Base-by-base conservation (phyloP, 2,797 vertebrate genomes). In the Melanotaenia parkinsoni region DNA sequence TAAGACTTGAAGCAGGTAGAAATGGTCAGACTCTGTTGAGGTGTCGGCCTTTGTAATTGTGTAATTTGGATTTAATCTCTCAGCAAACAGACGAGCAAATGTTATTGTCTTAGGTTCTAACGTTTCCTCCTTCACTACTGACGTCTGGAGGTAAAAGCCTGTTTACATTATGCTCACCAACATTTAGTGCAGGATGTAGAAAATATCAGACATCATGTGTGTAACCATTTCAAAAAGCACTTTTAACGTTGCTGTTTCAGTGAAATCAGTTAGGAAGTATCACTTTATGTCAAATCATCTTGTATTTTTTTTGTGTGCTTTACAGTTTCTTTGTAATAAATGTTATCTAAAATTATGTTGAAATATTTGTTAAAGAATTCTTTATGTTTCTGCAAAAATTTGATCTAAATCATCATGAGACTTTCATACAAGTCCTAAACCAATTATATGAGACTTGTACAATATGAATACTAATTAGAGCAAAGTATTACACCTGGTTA, bases 51-150 rank as follows among this genome's bases (percentile, higher is more conserved):
- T 22, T 35, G n/a, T 50, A 18, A 32, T 59, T 12, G n/a, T 51
- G 38, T 43, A 14, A 38, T 56, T 16, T 18, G 13, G 28, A 3
- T 70, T 79, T 56, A 59, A 63, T 37, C 50, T 28, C 24, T 54
- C 24, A 33, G 45, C 53, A 78, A 72, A 70, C 14, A 69, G 67
- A 57, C 14, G 18, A 59, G 0, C 68, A 67, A 63, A 43, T 35
- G 16, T 12, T 45, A 32, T 6, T 4, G 32, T 47, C 22, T 33
- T 0, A 24, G 32, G 60, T 28, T 45, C 6, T 24, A 62, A 30
- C 20, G 35, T 35, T 57, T 45, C 24, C 37, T 45, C 4, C 58
- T 3, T 38, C 18, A 2, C 14, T 14, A 0, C 20, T n/a, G 56
- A 10, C 20, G 40, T 24, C 54, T 50, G 53, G 54, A 5, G 0